Conservation (phyloP, 37 sponge, comb jelly and placozoan species). For the Corticium candelabrum region DNA sequence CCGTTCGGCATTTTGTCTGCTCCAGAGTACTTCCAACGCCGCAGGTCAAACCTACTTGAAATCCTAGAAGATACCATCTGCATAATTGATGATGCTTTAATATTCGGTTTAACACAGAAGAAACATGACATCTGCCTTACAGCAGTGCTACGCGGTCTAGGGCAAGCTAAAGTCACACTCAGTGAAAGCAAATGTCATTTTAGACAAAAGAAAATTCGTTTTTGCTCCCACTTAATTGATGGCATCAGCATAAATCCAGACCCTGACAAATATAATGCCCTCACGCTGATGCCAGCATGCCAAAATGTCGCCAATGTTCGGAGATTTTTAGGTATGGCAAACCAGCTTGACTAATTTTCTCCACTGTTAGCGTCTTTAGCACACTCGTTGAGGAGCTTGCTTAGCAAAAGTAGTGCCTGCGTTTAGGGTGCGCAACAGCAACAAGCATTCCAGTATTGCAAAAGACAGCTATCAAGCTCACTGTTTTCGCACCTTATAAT, state of each 20-base stretch:
- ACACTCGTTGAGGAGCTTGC: constrained; percentile 12
- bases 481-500: too few relatives aligned
- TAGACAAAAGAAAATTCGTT: neutral
- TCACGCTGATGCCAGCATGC: neutral
- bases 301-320: constrained; percentile 25
- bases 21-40: neutral
- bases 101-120: neutral
- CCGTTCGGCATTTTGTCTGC: neutral
- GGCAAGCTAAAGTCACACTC: constrained; percentile 24
- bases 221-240: constrained; percentile 17
- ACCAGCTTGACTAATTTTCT: constrained; percentile 25
- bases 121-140: neutral
- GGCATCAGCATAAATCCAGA: constrained; percentile 25
- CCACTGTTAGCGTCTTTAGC: constrained; percentile 16
- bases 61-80: neutral
- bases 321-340: constrained; percentile 23
- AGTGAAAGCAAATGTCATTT: constrained; percentile 36
- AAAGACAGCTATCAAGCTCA: too few relatives aligned
- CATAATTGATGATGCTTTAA: neutral
- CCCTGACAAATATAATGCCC: constrained; percentile 27
- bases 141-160: neutral
- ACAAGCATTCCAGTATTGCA: too few relatives aligned
- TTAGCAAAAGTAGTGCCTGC: constrained; percentile 14
- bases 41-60: neutral
- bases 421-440: constrained; percentile 13